These are phyloP conservation scores for Calliopsis andreniformis DNA, from an alignment of 1,140 invertebrate species.

Conservation along the genomic window DNA sequence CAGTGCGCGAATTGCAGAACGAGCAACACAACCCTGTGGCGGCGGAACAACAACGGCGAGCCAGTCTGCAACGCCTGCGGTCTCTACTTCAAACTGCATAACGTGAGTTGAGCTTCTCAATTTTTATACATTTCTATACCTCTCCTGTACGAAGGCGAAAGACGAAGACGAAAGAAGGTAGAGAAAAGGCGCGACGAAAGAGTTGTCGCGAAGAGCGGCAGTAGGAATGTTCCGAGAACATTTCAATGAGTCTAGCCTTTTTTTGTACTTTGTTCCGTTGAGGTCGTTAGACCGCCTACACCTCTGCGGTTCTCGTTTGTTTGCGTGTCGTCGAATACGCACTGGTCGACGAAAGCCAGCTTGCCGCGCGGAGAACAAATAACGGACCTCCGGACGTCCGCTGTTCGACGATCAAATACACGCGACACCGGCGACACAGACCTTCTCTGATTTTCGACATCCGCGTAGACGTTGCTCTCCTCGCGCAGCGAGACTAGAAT, in stretches of 20 bases:
- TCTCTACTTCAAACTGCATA: conserved; percentile 94
- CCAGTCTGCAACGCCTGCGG: conserved; percentile 96
- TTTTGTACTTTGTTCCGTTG: conserved; percentile 1
- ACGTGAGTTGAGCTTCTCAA: conserved; percentile 85
- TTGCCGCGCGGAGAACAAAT: conserved; percentile 26
- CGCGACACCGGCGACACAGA: no score
- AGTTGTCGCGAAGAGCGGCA: no score
- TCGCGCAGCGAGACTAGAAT: no score
- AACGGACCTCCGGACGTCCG: conserved; percentile 17
- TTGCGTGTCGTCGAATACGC: neutral
- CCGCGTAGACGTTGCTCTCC: no score
- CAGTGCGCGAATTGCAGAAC: conserved; percentile 94
- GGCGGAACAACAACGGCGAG: conserved; percentile 93
- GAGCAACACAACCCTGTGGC: conserved; percentile 92
- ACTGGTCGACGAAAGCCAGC: neutral
- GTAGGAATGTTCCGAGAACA: conserved; percentile 10
- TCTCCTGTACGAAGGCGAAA: no score
- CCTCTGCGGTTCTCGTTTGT: neutral
- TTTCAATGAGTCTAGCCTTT: neutral
- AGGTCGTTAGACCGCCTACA: no score
- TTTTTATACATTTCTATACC: no score
- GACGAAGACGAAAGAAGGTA: no score
- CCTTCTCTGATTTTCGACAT: no score
- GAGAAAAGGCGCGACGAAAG: no score
- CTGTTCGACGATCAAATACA: no score